A percentile compares a stretch with the other conserved stretches of the same genome.
These are phyloP conservation scores for Temnothorax ravouxi DNA, from an alignment of 2,888 invertebrate species.

Conservation along the genomic window DNA sequence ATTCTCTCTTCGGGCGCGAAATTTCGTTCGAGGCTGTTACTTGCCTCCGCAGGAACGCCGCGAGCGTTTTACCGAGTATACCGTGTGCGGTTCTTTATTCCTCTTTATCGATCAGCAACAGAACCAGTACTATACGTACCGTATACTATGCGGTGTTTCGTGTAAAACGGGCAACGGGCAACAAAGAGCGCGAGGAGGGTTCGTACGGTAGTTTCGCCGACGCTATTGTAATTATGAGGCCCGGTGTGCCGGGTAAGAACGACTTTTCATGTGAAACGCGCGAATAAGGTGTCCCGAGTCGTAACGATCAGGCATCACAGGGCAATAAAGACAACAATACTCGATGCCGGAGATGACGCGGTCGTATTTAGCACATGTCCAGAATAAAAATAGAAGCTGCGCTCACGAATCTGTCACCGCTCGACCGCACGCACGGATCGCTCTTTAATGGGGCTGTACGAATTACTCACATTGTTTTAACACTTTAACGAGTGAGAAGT, in stretches of 20 bases:
- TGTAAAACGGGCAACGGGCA: slow-evolving; percentile 55
- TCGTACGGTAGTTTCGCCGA: slow-evolving; percentile 32
- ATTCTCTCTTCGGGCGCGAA: background rate
- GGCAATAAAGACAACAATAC: background rate
- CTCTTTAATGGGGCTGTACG: slow-evolving; percentile 12
- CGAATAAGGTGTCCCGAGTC: background rate
- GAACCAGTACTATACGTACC: slow-evolving; percentile 68
- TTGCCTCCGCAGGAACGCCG: slow-evolving; percentile 9
- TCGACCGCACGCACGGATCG: background rate
- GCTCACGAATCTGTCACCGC: background rate
- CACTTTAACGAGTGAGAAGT: background rate
- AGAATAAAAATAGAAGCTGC: slow-evolving; percentile 21
- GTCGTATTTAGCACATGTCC: slow-evolving; percentile 24
- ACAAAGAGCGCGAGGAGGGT: slow-evolving; percentile 31
- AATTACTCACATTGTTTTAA: slow-evolving; percentile 8
- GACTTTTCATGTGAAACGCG: background rate
- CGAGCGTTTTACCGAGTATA: slow-evolving; percentile 51
- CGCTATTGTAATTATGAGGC: slow-evolving; percentile 45
- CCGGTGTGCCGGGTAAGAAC: background rate
- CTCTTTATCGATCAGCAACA: slow-evolving; percentile 69
- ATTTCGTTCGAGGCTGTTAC: slow-evolving; percentile 21
- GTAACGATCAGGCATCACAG: background rate
- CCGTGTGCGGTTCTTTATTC: slow-evolving; percentile 56
- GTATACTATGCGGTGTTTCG: slow-evolving; percentile 55
- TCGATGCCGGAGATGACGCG: slow-evolving; percentile 3